Percentiles rank a stretch among this genome's conserved stretches.
phyloP scores from a whole-genome alignment of 1,140 invertebrate genomes.

The Dreissena rostriformis region DNA sequence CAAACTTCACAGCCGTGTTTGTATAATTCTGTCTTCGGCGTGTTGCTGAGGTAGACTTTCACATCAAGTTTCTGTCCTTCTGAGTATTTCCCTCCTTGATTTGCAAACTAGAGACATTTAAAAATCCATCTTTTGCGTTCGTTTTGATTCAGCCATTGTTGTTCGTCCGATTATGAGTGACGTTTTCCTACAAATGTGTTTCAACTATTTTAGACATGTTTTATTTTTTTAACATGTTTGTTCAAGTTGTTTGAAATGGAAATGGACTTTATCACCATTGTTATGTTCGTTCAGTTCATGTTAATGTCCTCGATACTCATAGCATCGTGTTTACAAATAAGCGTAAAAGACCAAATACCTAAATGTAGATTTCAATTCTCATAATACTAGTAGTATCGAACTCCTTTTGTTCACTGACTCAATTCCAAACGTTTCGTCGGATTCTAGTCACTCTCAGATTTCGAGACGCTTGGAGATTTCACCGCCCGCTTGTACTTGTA shows the following conservation, averaged over 20 bases:
- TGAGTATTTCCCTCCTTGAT: not conserved
- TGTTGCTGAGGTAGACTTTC: too few relatives aligned
- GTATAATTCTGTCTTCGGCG: too few relatives aligned
- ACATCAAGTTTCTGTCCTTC: not conserved
- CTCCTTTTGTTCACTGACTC: not conserved
- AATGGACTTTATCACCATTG: not conserved
- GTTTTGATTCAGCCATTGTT: not conserved
- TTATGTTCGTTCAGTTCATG: not conserved
- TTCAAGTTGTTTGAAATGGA: not conserved
- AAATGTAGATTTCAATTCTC: too few relatives aligned
- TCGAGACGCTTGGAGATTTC: conserved; percentile 45
- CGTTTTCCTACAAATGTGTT: not conserved
- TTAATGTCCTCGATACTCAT: not conserved
- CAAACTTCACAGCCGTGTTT: too few relatives aligned
- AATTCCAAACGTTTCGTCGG: not conserved
- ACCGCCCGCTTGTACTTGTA: conserved; percentile 59
- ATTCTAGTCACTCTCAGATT: conserved; percentile 36
- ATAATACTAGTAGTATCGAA: too few relatives aligned
- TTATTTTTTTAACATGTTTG: not conserved
- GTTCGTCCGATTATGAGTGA: not conserved
- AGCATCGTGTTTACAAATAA: not conserved
- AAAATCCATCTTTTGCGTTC: conserved; percentile 55
- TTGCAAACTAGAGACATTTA: conserved; percentile 55
- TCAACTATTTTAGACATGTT: not conserved
- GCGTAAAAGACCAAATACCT: not conserved